Conservation (phyloP, 92 coral and sea anemone species). For the Paragorgia papillata region DNA sequence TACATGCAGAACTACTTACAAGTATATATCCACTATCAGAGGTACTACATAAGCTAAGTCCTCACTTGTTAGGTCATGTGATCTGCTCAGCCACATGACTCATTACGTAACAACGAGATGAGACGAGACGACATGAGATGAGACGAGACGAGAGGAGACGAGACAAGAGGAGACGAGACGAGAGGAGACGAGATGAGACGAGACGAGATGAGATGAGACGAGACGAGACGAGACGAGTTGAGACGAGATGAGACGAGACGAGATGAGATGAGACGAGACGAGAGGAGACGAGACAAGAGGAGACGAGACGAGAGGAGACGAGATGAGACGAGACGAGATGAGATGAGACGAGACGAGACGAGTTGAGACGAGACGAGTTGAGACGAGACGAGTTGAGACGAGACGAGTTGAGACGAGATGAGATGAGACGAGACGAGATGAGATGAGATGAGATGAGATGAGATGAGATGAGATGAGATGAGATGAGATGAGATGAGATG, state of each 20-base stretch:
- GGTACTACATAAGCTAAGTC: no score
- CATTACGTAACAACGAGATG: no score
- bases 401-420: constrained; percentile 19
- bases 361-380: not conserved
- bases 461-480: no score
- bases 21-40: no score
- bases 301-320: constrained; percentile 2
- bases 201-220: not conserved
- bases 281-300: not conserved
- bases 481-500: no score
- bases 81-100: no score
- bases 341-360: constrained; percentile 1
- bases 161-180: constrained; percentile 22
- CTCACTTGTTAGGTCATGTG: no score
- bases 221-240: not conserved
- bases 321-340: not conserved
- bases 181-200: not conserved
- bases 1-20: no score
- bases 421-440: no score
- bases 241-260: constrained; percentile 1
- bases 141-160: constrained; percentile 20
- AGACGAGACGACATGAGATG: constrained; percentile 3
- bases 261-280: constrained; percentile 5
- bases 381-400: not conserved
- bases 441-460: no score